Percentiles rank a stretch among this genome's conserved stretches.
Conservation (phyloP, 2,113 vertebrate species). For the Mastomys natalensis region DNA sequence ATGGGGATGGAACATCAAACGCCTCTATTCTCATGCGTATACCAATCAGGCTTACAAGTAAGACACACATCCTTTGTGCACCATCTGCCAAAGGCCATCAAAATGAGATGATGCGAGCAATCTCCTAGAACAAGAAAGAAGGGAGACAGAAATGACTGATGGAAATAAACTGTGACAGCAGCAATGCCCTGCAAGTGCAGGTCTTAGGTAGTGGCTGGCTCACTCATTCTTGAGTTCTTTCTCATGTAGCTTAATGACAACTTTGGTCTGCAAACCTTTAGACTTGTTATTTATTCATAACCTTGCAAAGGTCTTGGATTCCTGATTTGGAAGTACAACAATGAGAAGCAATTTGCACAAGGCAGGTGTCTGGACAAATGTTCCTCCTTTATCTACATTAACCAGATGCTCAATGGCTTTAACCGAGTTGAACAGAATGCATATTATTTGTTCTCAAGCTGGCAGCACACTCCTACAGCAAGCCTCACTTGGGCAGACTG, state of each 20-base stretch:
- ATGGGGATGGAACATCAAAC: neutral
- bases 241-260: constrained; percentile 45
- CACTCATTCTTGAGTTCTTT: neutral
- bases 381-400: constrained; percentile 70
- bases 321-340: constrained; percentile 72
- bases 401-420: constrained; percentile 69
- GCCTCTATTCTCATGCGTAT: neutral
- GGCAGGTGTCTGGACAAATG: constrained; percentile 75
- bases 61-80: neutral
- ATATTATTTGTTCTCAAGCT: constrained; percentile 56
- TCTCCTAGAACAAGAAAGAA: neutral
- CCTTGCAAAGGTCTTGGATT: constrained; percentile 58
- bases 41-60: neutral
- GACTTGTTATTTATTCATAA: constrained; percentile 69
- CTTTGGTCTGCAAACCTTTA: constrained; percentile 22
- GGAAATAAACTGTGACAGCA: neutral
- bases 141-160: neutral
- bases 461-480: constrained; percentile 6
- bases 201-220: neutral
- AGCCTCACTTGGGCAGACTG: neutral
- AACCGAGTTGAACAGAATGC: constrained; percentile 44
- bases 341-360: constrained; percentile 69
- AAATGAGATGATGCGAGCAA: constrained; percentile 1
- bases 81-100: neutral
- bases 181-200: neutral